Conservation (phyloP, 2,797 vertebrate genomes). For the Helostoma temminkii region DNA sequence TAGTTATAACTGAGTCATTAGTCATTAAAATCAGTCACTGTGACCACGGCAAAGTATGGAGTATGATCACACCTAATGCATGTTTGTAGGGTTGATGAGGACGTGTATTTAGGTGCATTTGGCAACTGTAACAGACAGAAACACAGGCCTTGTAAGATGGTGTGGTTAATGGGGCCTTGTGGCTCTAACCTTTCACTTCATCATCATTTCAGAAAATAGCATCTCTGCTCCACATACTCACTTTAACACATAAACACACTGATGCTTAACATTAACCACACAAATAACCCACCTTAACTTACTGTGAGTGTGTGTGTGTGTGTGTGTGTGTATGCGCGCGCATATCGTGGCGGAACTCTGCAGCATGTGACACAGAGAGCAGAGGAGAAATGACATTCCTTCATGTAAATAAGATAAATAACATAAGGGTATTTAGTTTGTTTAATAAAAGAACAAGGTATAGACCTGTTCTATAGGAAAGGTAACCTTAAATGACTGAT, state of each 20-base stretch:
- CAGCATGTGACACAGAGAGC: no score
- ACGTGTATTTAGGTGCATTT: constrained; percentile 31
- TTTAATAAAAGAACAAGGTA: no score
- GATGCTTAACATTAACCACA: neutral
- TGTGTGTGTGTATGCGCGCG: no score
- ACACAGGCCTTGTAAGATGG: constrained; percentile 62
- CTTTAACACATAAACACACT: constrained; percentile 8
- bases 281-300: constrained; percentile 13
- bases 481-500: no score
- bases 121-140: constrained; percentile 39
- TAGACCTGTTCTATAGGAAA: no score
- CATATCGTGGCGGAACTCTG: no score
- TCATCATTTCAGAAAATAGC: constrained; percentile 78
- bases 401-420: no score
- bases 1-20: no score
- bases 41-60: neutral
- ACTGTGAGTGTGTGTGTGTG: no score
- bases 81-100: constrained; percentile 17
- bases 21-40: neutral
- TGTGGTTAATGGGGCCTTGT: constrained; percentile 64
- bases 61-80: constrained; percentile 10
- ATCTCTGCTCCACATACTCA: constrained; percentile 43
- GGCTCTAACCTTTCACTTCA: constrained; percentile 68
- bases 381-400: no score
- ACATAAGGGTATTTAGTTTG: no score